Evolutionary conservation across 2,888 invertebrate genomes (phyloP).

Genomic region (Cerastoderma edule): DNA sequence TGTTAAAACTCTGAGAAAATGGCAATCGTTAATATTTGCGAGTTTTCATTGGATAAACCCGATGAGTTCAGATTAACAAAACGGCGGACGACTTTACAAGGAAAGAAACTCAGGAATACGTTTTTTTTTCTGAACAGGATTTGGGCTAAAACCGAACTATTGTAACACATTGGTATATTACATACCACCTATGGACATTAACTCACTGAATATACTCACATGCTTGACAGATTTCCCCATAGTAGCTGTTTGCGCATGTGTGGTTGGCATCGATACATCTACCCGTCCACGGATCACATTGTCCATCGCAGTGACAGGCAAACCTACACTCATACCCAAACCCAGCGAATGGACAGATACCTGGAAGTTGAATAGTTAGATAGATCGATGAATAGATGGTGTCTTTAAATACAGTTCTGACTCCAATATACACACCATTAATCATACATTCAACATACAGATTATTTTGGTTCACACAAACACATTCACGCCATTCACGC

Average conservation of each 20-base stretch:
- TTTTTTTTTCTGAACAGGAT: too few species aligned
- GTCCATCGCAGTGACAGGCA: slow-evolving; percentile 46
- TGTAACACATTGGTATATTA: too few species aligned
- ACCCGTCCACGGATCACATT: slow-evolving; percentile 52
- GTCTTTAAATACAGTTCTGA: too few species aligned
- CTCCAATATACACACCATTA: too few species aligned
- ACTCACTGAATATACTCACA: slow-evolving; percentile 49
- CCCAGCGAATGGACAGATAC: slow-evolving; percentile 34
- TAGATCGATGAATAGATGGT: too few species aligned
- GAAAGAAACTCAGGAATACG: not conserved
- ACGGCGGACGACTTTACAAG: not conserved
- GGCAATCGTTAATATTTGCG: not conserved
- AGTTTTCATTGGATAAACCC: not conserved
- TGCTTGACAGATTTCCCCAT: slow-evolving; percentile 50
- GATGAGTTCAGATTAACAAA: not conserved
- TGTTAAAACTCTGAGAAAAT: not conserved
- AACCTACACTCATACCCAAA: slow-evolving; percentile 55
- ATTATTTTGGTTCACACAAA: too few species aligned
- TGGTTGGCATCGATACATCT: slow-evolving; percentile 26
- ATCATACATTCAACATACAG: too few species aligned
- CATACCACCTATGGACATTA: too few species aligned
- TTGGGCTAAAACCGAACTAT: too few species aligned
- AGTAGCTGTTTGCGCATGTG: slow-evolving; percentile 36
- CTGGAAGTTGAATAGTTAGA: too few species aligned
- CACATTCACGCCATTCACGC: too few species aligned